phyloP scores from a whole-genome alignment of 2,113 vertebrate species.

The Phaethornis superciliosus region DNA sequence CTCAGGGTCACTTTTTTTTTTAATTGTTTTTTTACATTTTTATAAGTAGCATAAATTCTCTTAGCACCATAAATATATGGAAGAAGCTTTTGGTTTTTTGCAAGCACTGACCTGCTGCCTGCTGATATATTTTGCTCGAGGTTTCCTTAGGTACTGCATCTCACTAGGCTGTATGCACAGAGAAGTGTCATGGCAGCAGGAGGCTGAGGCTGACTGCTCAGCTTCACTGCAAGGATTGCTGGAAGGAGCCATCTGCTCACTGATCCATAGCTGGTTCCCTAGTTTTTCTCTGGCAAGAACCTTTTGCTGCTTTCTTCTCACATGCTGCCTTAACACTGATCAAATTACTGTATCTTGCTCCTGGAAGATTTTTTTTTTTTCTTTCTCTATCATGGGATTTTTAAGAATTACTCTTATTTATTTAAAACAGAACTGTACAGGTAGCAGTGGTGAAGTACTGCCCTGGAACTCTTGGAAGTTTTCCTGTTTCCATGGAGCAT shows the following conservation, averaged over 20 bases:
- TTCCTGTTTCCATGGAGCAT: neutral
- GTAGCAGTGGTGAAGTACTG: neutral
- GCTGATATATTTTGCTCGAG: neutral
- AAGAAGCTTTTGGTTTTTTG: neutral
- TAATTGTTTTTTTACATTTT: neutral
- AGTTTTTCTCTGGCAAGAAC: neutral
- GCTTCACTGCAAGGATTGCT: neutral
- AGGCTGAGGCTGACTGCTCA: constrained; percentile 21
- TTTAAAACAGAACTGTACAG: neutral
- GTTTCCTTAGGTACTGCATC: neutral
- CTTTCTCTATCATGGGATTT: neutral
- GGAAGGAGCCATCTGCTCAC: constrained; percentile 15
- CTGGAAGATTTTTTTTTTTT: neutral
- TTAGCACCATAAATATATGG: neutral
- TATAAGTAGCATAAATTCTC: neutral
- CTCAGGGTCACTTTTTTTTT: neutral
- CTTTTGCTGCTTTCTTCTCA: constrained; percentile 28
- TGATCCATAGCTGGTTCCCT: neutral
- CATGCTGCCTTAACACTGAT: neutral
- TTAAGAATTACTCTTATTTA: neutral
- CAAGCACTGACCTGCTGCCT: neutral
- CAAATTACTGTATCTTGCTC: neutral
- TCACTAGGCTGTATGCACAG: neutral
- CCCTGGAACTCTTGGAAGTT: neutral
- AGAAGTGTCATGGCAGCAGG: neutral